Evolutionary conservation across 2,797 vertebrate species (phyloP).

Genomic region (Girardinus metallicus): DNA sequence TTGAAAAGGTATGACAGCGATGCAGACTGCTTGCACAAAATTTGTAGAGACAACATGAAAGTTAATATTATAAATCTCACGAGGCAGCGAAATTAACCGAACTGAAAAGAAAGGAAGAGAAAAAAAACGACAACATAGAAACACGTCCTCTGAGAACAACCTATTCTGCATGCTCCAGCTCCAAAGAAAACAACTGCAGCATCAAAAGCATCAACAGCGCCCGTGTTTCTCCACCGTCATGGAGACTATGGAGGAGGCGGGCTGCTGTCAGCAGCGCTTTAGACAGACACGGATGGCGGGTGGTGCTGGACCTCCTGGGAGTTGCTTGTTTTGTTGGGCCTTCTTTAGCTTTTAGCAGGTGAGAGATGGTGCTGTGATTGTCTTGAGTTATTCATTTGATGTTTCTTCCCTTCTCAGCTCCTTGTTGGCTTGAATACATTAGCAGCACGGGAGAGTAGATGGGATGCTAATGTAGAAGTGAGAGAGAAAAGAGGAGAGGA

Average conservation of each 20-base stretch:
- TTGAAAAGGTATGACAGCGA: slow-evolving; percentile 18
- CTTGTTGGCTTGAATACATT: slow-evolving; percentile 78
- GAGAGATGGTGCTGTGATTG: slow-evolving; percentile 71
- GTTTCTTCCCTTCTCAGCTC: slow-evolving; percentile 70
- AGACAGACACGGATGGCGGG: slow-evolving; percentile 31
- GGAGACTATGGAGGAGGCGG: slow-evolving; percentile 33
- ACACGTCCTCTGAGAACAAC: slow-evolving; percentile 30
- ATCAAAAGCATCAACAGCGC: slow-evolving; percentile 42
- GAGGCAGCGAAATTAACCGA: slow-evolving; percentile 9
- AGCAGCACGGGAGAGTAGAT: slow-evolving; percentile 63
- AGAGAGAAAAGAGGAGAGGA: slow-evolving; percentile 54
- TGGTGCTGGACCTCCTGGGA: slow-evolving; percentile 55
- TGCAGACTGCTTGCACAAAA: slow-evolving; percentile 10
- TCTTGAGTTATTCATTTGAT: slow-evolving; percentile 77
- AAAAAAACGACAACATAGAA: background rate
- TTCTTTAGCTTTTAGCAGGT: slow-evolving; percentile 77
- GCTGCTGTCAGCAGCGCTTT: slow-evolving; percentile 37
- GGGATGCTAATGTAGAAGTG: slow-evolving; percentile 74
- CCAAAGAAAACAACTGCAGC: slow-evolving; percentile 40
- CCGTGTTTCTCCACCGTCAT: slow-evolving; percentile 48
- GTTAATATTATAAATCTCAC: slow-evolving; percentile 3
- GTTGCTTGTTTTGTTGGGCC: slow-evolving; percentile 63
- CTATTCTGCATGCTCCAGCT: slow-evolving; percentile 5
- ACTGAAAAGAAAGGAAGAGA: slow-evolving; percentile 11
- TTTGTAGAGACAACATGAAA: slow-evolving; percentile 25